These are phyloP conservation scores for Andrena dorsata DNA, from an alignment of 2,888 invertebrate species.

Conservation along the genomic window DNA sequence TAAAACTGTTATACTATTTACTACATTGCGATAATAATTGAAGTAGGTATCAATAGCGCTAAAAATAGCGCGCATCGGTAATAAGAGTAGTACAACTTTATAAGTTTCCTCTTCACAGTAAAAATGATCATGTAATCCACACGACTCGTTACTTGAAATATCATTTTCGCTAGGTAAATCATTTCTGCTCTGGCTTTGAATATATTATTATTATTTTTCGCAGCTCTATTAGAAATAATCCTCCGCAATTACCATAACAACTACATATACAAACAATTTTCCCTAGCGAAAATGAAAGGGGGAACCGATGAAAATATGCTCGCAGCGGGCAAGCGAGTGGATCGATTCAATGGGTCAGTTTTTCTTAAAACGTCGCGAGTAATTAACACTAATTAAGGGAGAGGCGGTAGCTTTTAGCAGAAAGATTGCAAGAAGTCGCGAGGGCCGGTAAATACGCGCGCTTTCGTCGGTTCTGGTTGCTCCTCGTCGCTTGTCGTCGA, in stretches of 20 bases:
- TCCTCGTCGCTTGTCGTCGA: slow-evolving; percentile 30
- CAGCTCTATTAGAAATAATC: neutral
- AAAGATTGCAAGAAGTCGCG: slow-evolving; percentile 31
- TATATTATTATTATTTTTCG: too few relatives aligned
- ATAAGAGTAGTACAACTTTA: too few relatives aligned
- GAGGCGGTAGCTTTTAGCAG: slow-evolving; percentile 20
- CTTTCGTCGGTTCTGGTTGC: slow-evolving; percentile 16
- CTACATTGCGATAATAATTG: too few relatives aligned
- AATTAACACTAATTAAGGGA: slow-evolving; percentile 52
- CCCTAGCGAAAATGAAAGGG: neutral
- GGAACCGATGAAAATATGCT: neutral
- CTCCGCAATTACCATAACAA: neutral
- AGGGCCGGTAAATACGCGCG: slow-evolving; percentile 8
- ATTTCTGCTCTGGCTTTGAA: neutral
- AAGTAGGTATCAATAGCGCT: too few relatives aligned
- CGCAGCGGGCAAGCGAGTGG: neutral
- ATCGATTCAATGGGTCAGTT: slow-evolving; percentile 6
- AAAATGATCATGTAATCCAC: neutral
- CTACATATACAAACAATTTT: neutral
- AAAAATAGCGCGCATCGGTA: too few relatives aligned
- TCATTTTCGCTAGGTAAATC: neutral
- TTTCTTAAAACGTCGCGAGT: slow-evolving; percentile 10
- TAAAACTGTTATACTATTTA: too few relatives aligned
- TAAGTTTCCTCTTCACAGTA: too few relatives aligned
- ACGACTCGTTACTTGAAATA: neutral